Evolutionary conservation across 2,888 invertebrate species (phyloP).

Genomic region (Deroplatys truncata): DNA sequence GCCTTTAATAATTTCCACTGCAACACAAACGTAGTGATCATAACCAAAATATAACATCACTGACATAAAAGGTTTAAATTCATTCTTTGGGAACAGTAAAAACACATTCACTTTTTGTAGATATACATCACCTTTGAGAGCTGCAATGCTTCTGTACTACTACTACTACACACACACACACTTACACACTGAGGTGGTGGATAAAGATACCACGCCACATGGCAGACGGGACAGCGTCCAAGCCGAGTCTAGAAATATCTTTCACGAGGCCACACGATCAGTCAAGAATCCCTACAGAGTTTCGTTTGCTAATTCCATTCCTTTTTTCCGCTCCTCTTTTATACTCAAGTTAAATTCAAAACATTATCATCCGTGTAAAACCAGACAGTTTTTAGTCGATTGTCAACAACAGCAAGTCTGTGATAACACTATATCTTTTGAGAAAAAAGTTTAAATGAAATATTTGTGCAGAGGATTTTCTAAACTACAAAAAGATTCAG

Average conservation of each 20-base stretch:
- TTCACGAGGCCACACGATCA: background rate
- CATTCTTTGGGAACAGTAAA: background rate
- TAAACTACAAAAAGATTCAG: no score
- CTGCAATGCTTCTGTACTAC: background rate
- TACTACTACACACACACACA: background rate
- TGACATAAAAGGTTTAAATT: background rate
- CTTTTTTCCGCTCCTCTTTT: background rate
- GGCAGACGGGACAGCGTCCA: background rate
- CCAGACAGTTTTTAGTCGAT: no score
- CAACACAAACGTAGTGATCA: no score
- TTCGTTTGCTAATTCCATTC: background rate
- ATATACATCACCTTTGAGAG: background rate
- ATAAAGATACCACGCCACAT: background rate
- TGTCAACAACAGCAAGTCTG: no score
- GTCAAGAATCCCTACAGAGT: no score
- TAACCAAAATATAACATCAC: background rate
- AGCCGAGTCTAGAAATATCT: background rate
- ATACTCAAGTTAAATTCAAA: no score
- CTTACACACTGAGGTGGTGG: background rate
- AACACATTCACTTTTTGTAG: background rate
- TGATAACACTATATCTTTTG: no score
- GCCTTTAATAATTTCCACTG: no score
- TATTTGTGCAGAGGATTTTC: no score
- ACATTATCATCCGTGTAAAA: no score
- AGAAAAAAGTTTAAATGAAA: no score